These are phyloP conservation scores for Pseudolaguvia tuberculata DNA, from an alignment of 2,113 vertebrate species.

Conservation along the genomic window DNA sequence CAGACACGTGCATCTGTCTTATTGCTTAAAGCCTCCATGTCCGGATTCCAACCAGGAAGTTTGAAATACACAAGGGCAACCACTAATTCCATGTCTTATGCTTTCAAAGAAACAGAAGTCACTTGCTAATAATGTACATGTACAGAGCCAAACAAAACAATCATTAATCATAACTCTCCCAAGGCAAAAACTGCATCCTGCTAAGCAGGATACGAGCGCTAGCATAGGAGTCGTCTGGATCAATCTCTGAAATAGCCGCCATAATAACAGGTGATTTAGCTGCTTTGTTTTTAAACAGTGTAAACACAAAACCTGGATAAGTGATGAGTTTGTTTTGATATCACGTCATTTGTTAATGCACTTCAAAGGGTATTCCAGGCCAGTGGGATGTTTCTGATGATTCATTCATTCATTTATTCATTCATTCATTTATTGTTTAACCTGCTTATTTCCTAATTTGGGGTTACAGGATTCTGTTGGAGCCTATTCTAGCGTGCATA, in stretches of 20 bases:
- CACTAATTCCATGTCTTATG: neutral
- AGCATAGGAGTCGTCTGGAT: slow-evolving; percentile 19
- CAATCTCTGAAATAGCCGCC: slow-evolving; percentile 26
- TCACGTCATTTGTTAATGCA: neutral
- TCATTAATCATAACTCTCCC: slow-evolving; percentile 52
- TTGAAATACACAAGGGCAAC: neutral
- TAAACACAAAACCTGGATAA: neutral
- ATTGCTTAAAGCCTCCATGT: neutral
- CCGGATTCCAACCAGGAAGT: no score
- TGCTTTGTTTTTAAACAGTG: neutral
- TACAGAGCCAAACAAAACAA: neutral
- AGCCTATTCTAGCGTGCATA: no score
- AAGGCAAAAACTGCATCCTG: slow-evolving; percentile 40
- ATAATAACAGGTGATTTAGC: slow-evolving; percentile 30
- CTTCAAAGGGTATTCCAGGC: neutral
- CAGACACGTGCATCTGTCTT: neutral
- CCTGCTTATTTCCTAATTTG: no score
- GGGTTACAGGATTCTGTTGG: no score
- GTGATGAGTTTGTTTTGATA: slow-evolving; percentile 13
- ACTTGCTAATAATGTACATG: slow-evolving; percentile 16
- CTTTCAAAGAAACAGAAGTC: slow-evolving; percentile 27
- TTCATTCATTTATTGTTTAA: no score
- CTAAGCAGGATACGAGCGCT: slow-evolving; percentile 42
- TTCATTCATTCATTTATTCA: no score
- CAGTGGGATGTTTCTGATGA: no score